These are phyloP conservation scores for Drosophila testacea DNA, from an alignment of 2,888 invertebrate species.

Conservation along the genomic window DNA sequence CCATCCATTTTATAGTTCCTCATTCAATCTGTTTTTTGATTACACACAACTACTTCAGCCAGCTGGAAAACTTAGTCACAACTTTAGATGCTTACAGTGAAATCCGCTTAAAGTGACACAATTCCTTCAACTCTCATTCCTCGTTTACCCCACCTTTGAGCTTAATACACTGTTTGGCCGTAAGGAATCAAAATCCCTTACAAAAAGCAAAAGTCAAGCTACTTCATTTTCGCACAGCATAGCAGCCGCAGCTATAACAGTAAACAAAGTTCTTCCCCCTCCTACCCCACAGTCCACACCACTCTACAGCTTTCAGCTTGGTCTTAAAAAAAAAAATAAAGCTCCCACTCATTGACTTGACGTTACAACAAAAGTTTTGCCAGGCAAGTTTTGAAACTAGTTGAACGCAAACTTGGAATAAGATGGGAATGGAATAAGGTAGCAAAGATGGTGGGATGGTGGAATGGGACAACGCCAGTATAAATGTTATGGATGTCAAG, in stretches of 20 bases:
- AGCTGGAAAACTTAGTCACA: constrained; percentile 34
- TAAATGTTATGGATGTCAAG: constrained; percentile 47
- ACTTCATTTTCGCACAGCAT: constrained; percentile 66
- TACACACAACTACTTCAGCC: constrained; percentile 1
- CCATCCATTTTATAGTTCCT: not conserved
- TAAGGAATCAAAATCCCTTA: constrained; percentile 48
- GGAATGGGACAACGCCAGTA: constrained; percentile 23
- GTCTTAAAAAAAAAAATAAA: constrained; percentile 31
- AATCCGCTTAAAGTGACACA: constrained; percentile 65
- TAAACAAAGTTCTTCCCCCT: constrained; percentile 57
- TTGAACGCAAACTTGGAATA: constrained; percentile 33
- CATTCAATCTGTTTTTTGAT: not conserved
- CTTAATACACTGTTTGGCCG: constrained; percentile 59
- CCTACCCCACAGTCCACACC: not conserved
- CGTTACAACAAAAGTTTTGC: constrained; percentile 64
- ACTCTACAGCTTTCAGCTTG: not conserved
- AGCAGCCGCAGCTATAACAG: constrained; percentile 40
- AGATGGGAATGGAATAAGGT: constrained; percentile 11
- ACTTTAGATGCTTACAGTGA: constrained; percentile 46
- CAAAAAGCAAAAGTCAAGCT: constrained; percentile 64
- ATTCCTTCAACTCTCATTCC: constrained; percentile 13
- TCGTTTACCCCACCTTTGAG: not conserved
- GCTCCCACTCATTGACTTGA: constrained; percentile 67
- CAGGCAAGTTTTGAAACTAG: constrained; percentile 57
- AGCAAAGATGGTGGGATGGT: not conserved